These are phyloP conservation scores for Spinus pinus DNA, from an alignment of 2,797 vertebrate species.

Conservation along the genomic window DNA sequence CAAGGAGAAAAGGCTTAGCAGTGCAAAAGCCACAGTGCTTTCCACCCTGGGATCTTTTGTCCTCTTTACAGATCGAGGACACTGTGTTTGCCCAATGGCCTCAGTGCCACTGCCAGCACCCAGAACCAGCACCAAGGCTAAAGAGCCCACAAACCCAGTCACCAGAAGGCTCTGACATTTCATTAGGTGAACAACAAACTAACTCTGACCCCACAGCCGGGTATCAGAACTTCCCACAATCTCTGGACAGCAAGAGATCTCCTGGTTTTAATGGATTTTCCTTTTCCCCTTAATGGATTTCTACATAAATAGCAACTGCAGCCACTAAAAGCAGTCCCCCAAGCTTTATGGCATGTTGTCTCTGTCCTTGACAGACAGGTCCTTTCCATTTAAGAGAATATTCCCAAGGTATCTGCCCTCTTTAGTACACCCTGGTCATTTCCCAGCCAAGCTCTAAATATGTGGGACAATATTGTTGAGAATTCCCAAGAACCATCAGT, in stretches of 20 bases:
- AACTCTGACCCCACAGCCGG: neutral
- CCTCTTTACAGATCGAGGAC: neutral
- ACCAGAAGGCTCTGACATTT: neutral
- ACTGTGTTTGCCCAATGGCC: neutral
- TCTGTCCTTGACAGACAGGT: neutral
- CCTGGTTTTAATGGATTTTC: neutral
- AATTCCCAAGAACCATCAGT: neutral
- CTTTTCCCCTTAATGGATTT: neutral
- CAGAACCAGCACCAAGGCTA: neutral
- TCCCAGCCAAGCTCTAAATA: neutral
- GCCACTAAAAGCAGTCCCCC: neutral
- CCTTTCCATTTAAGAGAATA: neutral
- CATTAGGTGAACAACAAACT: neutral
- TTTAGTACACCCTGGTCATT: neutral
- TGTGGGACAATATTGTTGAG: neutral
- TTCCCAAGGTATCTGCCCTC: neutral
- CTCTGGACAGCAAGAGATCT: neutral
- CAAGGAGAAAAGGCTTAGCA: neutral
- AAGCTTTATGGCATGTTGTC: neutral
- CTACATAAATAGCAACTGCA: neutral
- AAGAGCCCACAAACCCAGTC: neutral
- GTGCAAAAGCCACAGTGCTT: neutral
- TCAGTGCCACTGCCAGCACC: neutral
- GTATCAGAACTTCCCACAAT: neutral
- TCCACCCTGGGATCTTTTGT: neutral